phyloP scores from a whole-genome alignment of 2,113 vertebrate species.

The Phaetusa simplex region DNA sequence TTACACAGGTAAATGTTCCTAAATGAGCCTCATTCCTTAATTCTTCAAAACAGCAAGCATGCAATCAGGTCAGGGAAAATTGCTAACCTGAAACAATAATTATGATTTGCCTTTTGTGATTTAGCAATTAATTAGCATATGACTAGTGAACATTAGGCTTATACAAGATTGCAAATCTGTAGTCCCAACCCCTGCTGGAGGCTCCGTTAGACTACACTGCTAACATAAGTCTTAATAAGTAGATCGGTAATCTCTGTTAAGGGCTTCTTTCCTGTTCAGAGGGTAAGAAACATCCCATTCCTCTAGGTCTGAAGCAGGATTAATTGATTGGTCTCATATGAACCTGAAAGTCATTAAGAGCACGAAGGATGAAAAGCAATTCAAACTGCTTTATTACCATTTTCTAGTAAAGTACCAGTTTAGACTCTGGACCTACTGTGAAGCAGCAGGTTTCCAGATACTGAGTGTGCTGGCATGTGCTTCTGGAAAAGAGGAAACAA shows the following conservation, averaged over 20 bases:
- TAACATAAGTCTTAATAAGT: constrained; percentile 58
- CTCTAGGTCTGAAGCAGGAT: constrained; percentile 72
- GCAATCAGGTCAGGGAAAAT: constrained; percentile 38
- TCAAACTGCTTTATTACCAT: constrained; percentile 81
- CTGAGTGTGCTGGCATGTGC: constrained; percentile 75
- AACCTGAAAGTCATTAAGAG: constrained; percentile 79
- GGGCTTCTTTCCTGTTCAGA: constrained; percentile 60
- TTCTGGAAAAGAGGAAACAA: constrained; percentile 73
- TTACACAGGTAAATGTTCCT: constrained; percentile 10
- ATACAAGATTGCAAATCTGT: constrained; percentile 28
- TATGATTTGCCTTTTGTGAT: constrained; percentile 53
- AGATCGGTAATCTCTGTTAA: constrained; percentile 51
- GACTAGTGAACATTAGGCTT: constrained; percentile 24
- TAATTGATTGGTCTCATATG: constrained; percentile 82
- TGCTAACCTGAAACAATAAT: constrained; percentile 57
- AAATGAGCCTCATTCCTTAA: constrained; percentile 20
- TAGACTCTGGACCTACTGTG: constrained; percentile 79
- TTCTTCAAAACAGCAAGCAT: constrained; percentile 41
- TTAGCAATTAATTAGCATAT: constrained; percentile 55
- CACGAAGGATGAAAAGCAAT: constrained; percentile 78
- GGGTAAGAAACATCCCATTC: constrained; percentile 62
- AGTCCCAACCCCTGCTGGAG: constrained; percentile 42
- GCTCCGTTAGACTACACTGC: neutral
- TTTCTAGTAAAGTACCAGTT: constrained; percentile 82
- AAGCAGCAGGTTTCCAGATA: constrained; percentile 81